These are phyloP conservation scores for Tauraco erythrolophus DNA, from an alignment of 2,113 vertebrate species.

Conservation along the genomic window DNA sequence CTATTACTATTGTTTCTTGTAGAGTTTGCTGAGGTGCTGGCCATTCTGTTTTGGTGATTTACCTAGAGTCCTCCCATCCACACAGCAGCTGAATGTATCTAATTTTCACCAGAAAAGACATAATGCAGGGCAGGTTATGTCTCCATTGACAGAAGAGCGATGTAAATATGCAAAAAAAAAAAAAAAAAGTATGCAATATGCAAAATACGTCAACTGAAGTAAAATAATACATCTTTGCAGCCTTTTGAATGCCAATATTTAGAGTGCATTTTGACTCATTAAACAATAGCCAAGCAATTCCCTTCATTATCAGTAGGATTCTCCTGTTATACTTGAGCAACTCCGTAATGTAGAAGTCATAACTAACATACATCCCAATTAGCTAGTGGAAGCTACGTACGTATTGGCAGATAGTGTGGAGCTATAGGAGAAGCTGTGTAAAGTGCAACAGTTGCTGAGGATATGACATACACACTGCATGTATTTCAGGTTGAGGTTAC, in stretches of 20 bases:
- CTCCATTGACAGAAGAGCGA: not conserved
- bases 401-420: not conserved
- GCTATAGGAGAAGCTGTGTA: not conserved
- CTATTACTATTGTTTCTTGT: not conserved
- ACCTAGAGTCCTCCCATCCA: not conserved
- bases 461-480: too few species aligned
- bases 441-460: not conserved
- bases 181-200: too few species aligned
- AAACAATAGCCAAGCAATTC: not conserved
- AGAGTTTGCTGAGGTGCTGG: not conserved
- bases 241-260: not conserved
- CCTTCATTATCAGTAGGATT: not conserved
- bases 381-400: not conserved
- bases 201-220: not conserved
- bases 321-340: not conserved
- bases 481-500: not conserved
- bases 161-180: too few species aligned
- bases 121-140: not conserved
- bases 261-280: not conserved
- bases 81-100: not conserved
- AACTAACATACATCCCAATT: not conserved
- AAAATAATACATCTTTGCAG: not conserved
- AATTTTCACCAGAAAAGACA: not conserved
- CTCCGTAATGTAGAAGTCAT: not conserved
- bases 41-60: not conserved